phyloP scores from a whole-genome alignment of 2,113 vertebrate species.

The Tragelaphus buxtoni region DNA sequence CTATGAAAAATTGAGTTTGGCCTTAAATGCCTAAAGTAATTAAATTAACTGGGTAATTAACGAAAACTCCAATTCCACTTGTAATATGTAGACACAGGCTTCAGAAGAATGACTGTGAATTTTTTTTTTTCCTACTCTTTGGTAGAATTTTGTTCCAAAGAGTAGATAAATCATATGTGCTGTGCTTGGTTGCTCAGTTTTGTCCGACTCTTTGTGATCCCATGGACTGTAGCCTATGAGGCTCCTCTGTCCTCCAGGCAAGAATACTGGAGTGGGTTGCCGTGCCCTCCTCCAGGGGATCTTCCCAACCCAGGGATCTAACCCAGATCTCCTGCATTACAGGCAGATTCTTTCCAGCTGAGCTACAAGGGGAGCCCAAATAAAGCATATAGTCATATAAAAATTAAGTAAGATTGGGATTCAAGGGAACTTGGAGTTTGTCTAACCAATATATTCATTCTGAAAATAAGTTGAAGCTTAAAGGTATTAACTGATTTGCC shows the following conservation, averaged over 20 bases:
- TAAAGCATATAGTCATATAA: neutral
- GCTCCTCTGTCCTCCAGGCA: neutral
- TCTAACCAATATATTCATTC: neutral
- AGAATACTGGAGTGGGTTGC: neutral
- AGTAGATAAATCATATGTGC: neutral
- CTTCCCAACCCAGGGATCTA: neutral
- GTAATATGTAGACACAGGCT: neutral
- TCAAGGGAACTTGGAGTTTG: neutral
- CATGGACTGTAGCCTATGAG: neutral
- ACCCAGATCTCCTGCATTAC: neutral
- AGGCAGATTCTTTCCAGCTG: neutral
- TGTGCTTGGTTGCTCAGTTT: neutral
- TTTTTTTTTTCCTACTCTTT: neutral
- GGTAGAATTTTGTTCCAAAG: neutral
- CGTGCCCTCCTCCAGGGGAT: neutral
- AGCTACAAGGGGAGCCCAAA: neutral
- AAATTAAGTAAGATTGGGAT: neutral
- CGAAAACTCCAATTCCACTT: neutral
- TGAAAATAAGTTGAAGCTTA: neutral
- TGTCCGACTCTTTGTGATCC: neutral
- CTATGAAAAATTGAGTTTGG: neutral
- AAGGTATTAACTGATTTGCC: neutral
- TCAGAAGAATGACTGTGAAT: neutral
- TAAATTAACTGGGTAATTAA: constrained; percentile 30
- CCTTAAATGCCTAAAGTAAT: constrained; percentile 23